Evolutionary conservation across 2,797 vertebrate genomes (phyloP), one percentile per base, ranked within the genome.

Genomic region (Acanthurus tractus): DNA sequence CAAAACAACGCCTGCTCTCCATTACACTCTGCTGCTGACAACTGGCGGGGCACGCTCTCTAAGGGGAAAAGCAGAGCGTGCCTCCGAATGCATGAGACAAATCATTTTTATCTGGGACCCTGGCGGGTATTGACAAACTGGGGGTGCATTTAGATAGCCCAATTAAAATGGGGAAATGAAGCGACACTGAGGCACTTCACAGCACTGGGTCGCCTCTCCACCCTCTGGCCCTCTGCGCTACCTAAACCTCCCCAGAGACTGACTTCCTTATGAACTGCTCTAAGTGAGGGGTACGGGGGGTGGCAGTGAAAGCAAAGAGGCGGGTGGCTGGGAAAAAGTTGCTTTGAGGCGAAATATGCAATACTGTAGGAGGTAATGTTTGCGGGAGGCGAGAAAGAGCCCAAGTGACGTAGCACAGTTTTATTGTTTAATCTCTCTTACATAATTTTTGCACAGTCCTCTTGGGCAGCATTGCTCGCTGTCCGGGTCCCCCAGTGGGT

Each of bases 71-170:
- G 84, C 81, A 9, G 88, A 85, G 91, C 93, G 93, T 96, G 94
- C 89, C 38, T 42, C 62, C 64, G 91, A 95, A 95, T 93, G 91
- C 87, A 76, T 86, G 90, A 92, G 90, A 93, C 93, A 93, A 95
- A 95, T 96, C 91, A 95, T 94, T 94, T 95, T 94, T 94, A 95
- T 94, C 92, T 88, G 88, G 87, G 86, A 93, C 87, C 91, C 93
- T 89, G 72, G 88, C 80, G 94, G 94, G 93, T 94, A 94, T 95
- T 92, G 93, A 94, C 93, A 94, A 94, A 93, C 88, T 80, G 58
- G 92, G 93, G 93, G 94, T 95, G 94, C 94, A 95, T 96, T 96
- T 95, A 96, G 93, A 96, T 94, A 92, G 94, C 89, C 92, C 93
- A 95, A 96, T 96, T 96, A 96, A 95, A 94, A 93, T 20, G 82